Base-by-base conservation (phyloP, 23 tunicate species). In the Halocynthia aurantium region DNA sequence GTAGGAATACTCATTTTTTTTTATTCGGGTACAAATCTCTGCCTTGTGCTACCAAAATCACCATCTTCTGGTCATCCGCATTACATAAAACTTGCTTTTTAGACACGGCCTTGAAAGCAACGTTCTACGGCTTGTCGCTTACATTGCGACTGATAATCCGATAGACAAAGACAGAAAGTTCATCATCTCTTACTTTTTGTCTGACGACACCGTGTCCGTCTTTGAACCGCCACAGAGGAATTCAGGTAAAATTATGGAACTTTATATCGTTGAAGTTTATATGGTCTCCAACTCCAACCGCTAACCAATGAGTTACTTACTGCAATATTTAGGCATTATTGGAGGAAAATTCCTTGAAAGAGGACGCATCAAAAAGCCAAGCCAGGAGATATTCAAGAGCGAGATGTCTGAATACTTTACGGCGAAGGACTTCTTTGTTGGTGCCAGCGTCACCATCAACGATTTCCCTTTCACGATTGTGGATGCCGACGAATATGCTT, bases 211-310 rank as follows among this genome's bases (percentile, higher is more conserved):
- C n/a, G 83, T 96, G 12, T 64, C 96, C 18, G 86, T 85, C 80
- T 96, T 89, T 54, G 99, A 96, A 73, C 99, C 99, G 0, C 99
- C 99, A 22, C 93, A 82, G 57, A 75, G 99, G 69, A 96, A 96
- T 67, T 96, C 99, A 52, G 99, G 99, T 92, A 67, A 71, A 61
- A 10, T 10, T 40, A 11, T 19, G 50, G n/a, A 21, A 68, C 13
- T 12, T 67, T 67, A 40, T 40, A 40, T 40, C 22, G 22, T 60
- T 60, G 64, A n/a, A 15, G n/a, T 60, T 0, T 15, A 60, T 2
- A n/a, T 60, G 4, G n/a, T 60, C n/a, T 15, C 62, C 62, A n/a
- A 60, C 17, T n/a, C n/a, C 17, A 15, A 60, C 17, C 64, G 2
- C 64, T 60, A 60, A 2, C 2, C 2, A n/a, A 60, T 15, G n/a